phyloP scores from a whole-genome alignment of 1,140 invertebrate species.

The Orius insidiosus region DNA sequence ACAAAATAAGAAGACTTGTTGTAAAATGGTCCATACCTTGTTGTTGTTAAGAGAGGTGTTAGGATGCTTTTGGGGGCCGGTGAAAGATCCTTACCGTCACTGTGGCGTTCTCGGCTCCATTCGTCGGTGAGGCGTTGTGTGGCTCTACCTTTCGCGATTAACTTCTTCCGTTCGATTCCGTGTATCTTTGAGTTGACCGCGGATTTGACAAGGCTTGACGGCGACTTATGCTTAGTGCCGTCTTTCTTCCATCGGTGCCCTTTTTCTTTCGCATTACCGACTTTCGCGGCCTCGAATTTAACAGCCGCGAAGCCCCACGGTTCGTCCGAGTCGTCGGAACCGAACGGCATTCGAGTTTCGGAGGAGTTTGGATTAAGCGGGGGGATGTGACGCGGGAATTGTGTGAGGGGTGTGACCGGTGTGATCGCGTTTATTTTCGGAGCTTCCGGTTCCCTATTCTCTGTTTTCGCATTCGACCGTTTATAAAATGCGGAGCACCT shows the following conservation, averaged over 20 bases:
- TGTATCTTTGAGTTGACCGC: constrained; percentile 42
- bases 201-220: constrained; percentile 43
- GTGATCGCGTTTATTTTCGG: constrained; percentile 16
- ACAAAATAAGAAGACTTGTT: too few species aligned
- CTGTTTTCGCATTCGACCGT: neutral
- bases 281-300: constrained; percentile 26
- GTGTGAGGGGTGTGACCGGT: constrained; percentile 19
- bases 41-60: constrained; percentile 1
- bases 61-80: constrained; percentile 7
- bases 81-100: constrained; percentile 16
- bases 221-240: constrained; percentile 23
- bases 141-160: constrained; percentile 5
- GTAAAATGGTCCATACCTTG: too few species aligned
- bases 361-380: constrained; percentile 8
- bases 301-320: constrained; percentile 61
- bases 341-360: constrained; percentile 20
- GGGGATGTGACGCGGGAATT: constrained; percentile 19
- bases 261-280: too few species aligned
- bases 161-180: constrained; percentile 26
- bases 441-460: neutral
- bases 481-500: constrained; percentile 51
- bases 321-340: constrained; percentile 28
- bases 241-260: constrained; percentile 25
- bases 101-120: constrained; percentile 22
- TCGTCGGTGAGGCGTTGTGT: constrained; percentile 2